Evolutionary conservation across 2,113 vertebrate species (phyloP).

Genomic region (Desmodus rotundus): DNA sequence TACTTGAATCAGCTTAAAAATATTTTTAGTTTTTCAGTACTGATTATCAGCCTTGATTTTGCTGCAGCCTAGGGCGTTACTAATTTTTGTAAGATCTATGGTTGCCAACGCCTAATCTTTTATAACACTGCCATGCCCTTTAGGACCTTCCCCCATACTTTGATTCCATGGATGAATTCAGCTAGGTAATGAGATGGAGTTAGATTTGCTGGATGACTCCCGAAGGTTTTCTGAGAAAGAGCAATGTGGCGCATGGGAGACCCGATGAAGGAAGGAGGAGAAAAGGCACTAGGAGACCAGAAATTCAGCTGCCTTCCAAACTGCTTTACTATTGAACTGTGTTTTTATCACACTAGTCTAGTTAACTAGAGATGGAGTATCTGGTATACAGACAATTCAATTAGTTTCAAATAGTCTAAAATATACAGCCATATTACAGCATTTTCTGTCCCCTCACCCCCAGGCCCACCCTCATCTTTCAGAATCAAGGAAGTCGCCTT

Average conservation of each 20-base stretch:
- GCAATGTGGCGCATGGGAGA: neutral
- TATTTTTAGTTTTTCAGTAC: neutral
- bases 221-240: neutral
- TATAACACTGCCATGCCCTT: neutral
- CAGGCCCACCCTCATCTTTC: rapidly evolving
- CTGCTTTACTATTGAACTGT: neutral
- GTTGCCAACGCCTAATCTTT: neutral
- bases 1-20: neutral
- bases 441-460: neutral
- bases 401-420: neutral
- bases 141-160: neutral
- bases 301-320: neutral
- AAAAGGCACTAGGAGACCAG: rapidly evolving
- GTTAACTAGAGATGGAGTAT: neutral
- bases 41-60: neutral
- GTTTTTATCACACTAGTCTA: neutral
- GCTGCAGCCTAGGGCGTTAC: neutral
- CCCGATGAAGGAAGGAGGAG: neutral
- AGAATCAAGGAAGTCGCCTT: neutral
- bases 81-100: neutral
- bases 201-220: neutral
- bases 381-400: neutral
- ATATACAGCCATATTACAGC: rapidly evolving
- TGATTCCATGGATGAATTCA: neutral
- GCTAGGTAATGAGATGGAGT: neutral